phyloP scores from a whole-genome alignment of 1,140 invertebrate genomes.

The Bombus consobrinus region DNA sequence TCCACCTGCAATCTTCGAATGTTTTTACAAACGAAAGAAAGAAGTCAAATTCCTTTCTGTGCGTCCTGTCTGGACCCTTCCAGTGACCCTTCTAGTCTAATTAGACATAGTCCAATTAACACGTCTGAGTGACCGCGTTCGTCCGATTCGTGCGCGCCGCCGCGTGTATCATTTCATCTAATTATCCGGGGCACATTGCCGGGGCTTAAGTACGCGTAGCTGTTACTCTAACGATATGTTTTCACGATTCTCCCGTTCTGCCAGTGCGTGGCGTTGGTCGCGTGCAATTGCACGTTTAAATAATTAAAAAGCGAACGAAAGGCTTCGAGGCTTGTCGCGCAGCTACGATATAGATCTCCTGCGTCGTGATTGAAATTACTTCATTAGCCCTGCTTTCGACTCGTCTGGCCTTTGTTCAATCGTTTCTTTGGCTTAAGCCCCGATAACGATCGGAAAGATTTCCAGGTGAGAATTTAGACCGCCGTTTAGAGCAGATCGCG shows the following conservation, averaged over 20 bases:
- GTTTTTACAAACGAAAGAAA: background rate
- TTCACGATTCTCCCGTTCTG: conserved; percentile 29
- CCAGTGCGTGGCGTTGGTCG: conserved; percentile 28
- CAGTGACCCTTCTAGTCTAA: conserved; percentile 22
- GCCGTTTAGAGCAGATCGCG: background rate
- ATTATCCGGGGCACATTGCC: conserved; percentile 35
- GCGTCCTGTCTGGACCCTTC: too few species aligned
- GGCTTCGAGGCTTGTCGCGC: background rate
- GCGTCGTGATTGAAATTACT: conserved; percentile 10
- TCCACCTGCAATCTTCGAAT: too few species aligned
- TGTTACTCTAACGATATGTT: conserved; percentile 39
- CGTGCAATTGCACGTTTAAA: conserved; percentile 41
- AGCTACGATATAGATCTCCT: background rate
- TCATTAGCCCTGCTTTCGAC: conserved; percentile 5
- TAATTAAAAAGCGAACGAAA: conserved; percentile 41
- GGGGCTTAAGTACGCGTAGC: conserved; percentile 18
- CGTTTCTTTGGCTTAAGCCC: too few species aligned
- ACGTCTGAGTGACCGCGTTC: background rate
- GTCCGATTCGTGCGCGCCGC: conserved; percentile 3
- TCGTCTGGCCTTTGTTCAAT: too few species aligned
- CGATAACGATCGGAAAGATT: background rate
- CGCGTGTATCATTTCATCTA: conserved; percentile 47
- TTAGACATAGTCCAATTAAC: conserved; percentile 57
- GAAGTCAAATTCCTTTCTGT: accelerated
- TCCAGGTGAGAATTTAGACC: background rate